Base-by-base conservation (phyloP, 2,797 vertebrate species). In the Leuciscus waleckii region DNA sequence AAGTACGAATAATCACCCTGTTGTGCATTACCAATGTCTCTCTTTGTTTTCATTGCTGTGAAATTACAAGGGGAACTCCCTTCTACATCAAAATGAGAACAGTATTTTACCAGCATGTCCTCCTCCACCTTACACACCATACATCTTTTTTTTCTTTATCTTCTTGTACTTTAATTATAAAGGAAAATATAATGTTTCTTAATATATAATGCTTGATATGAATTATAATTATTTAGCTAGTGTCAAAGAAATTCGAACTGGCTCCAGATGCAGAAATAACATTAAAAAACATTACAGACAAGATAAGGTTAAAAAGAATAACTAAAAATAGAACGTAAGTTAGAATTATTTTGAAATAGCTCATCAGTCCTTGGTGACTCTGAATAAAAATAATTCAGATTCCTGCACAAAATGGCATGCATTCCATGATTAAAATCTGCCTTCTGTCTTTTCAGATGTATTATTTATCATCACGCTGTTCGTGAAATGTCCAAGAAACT, bases 41-140 rank as follows among this genome's bases (percentile, higher is more conserved):
- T 51, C 88, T 87, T 92, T 90, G 85, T 89, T 89, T 83, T 39
- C 79, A 83, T 39, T 51, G 79, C 88, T 85, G 37, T 77, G 81
- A 67, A 91, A 91, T 91, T 88, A 84, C 2, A 39, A 68, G 91
- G 94, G 94, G 90, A 93, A 90, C 88, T 93, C 92, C 93, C 91
- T 91, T 82, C 74, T 79, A 65, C 32, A 68, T 84, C 58, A 79
- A 83, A 84, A 39, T 2, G 35, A 85, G 74, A 87, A 51, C 43
- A 46, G 75, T 56, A 71, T 90, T 23, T 56, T 86, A 85, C 85
- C 79, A 69, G 86, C 85, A 89, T 90, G 88, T 90, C 86, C 35
- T 82, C 84, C 29, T 39, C 79, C 32, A 46, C 78, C 70, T 56
- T 73, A 88, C 68, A 74, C 85, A 85, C 79, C 76, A 76, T 71